Evolutionary conservation across 2,113 vertebrate genomes (phyloP), one percentile per base, ranked within the genome.

Genomic region (Lamprotornis superbus): DNA sequence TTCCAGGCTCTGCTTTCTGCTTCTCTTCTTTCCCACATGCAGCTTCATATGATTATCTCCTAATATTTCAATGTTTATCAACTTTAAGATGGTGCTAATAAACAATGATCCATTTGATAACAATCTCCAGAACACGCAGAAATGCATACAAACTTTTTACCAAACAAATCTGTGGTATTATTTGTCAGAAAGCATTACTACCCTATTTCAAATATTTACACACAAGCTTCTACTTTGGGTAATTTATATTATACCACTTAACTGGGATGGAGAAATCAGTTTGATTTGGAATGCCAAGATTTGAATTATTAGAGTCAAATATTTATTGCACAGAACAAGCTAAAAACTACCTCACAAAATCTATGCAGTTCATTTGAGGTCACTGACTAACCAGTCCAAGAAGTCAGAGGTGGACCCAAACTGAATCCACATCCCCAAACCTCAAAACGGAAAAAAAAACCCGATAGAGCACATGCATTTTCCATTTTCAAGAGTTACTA

Each of bases 201-300:
- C 2, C 2, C 37, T 56, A 39, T 42, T 94, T 93, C 65, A 94
- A 95, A 91, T 95, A 86, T 94, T 94, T 94, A 87, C n/a, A 82
- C 23, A 64, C 13, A 53, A 33, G 44, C 71, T 84, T 91, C 64
- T 91, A 24, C 35, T 81, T 81, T 5, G n/a, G 28, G 18, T 91
- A 87, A 79, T 63, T 77, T 87, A 10, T 73, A 71, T 59, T 89
- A 71, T 53, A 71, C 39, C 22, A 63, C 49, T 95, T 83, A 61
- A n/a, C 4, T 30, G 70, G 50, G 31, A 87, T 59, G 30, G 27
- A 84, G 74, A 91, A 87, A 82, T 76, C 42, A 40, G 67, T 59
- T 73, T 83, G 53, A 83, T 68, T 42, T 57, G 10, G 57, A 71
- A 87, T 65, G 23, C 40, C 74, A 86, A 76, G 30, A 70, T 78